phyloP scores from a whole-genome alignment of 2,888 invertebrate genomes.

The Zygogramma bicolorata region DNA sequence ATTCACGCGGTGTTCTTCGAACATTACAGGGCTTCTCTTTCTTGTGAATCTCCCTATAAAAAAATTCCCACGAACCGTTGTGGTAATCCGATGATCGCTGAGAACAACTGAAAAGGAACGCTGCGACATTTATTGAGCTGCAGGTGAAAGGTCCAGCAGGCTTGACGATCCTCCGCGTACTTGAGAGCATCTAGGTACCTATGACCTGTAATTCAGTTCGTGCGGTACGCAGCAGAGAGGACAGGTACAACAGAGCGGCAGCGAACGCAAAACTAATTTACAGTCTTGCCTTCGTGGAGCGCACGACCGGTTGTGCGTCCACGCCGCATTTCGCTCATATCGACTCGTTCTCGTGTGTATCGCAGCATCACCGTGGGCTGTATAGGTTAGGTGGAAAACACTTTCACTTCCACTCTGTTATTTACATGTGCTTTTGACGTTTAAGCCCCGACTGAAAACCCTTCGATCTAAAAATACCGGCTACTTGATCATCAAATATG shows the following conservation, averaged over 20 bases:
- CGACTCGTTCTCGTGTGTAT: conserved; percentile 21
- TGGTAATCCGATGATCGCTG: too few relatives aligned
- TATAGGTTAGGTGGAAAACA: conserved; percentile 49
- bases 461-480: conserved; percentile 22
- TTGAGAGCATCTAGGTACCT: conserved; percentile 1
- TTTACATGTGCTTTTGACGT: conserved; percentile 46
- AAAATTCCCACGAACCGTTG: too few relatives aligned
- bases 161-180: neutral
- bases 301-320: conserved; percentile 24
- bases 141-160: too few relatives aligned
- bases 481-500: conserved; percentile 28
- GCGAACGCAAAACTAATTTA: neutral
- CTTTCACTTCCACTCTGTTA: conserved; percentile 52
- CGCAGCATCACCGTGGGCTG: conserved; percentile 46
- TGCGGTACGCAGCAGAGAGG: conserved; percentile 9
- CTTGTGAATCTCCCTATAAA: too few relatives aligned
- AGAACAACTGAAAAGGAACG: too few relatives aligned
- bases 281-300: conserved; percentile 46
- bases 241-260: conserved; percentile 29
- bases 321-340: conserved; percentile 38
- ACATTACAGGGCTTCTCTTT: too few relatives aligned
- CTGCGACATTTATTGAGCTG: too few relatives aligned
- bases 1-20: too few relatives aligned
- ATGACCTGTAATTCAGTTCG: conserved; percentile 15
- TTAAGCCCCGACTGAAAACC: conserved; percentile 22